Evolutionary conservation across 2,113 vertebrate species (phyloP).

Genomic region (Puffinus mauretanicus): DNA sequence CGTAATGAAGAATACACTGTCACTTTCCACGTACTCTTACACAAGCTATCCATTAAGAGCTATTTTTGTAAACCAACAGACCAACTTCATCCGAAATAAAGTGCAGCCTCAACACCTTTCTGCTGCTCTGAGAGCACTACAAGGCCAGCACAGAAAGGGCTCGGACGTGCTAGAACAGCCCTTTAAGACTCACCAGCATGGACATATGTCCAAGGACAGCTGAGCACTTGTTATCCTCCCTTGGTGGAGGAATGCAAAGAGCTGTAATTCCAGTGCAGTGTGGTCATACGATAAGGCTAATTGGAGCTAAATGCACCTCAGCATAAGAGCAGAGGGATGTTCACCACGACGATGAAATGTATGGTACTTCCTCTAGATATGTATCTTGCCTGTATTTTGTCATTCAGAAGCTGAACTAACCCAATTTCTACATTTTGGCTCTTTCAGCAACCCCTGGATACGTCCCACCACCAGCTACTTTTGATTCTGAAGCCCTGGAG

Average conservation of each 20-base stretch:
- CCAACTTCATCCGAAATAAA: background rate
- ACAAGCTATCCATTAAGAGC: background rate
- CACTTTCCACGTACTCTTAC: background rate
- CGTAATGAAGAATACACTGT: background rate
- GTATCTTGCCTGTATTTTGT: background rate
- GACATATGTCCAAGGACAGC: background rate
- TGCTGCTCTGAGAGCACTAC: background rate
- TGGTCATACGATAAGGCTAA: fast-evolving
- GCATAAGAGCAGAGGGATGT: background rate
- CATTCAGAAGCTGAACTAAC: background rate
- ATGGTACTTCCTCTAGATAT: background rate
- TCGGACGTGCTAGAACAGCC: background rate
- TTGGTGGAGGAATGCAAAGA: background rate
- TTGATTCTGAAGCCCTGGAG: constrained; percentile 84
- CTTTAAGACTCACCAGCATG: background rate
- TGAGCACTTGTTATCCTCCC: background rate
- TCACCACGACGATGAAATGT: background rate
- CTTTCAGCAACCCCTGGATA: constrained; percentile 84
- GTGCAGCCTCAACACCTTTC: background rate
- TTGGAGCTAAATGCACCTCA: background rate
- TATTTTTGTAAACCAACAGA: background rate
- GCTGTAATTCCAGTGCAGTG: background rate
- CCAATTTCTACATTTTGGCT: constrained; percentile 3
- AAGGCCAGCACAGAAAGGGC: background rate
- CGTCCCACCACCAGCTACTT: constrained; percentile 85